Base-by-base conservation (phyloP, 2,888 invertebrate species). In the Athalia circularis region DNA sequence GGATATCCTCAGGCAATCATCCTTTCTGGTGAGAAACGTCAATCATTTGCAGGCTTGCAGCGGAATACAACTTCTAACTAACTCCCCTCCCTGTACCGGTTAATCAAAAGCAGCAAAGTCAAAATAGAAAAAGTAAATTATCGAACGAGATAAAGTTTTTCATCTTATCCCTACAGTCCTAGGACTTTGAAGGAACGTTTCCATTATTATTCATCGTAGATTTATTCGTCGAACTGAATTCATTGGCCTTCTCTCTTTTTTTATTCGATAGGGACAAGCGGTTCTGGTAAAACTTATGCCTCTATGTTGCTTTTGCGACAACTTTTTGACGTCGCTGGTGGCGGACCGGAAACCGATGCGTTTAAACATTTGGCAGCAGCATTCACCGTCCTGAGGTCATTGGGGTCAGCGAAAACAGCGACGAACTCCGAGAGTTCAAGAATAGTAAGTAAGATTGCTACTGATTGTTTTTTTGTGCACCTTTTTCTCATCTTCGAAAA, bases 1-100 rank as follows among this genome's bases (percentile, higher is more conserved):
- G 98, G 98, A 84, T 98, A 97, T 91, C 98, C 98, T 79, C 98
- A 98, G 91, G 97, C 98, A 84, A 96, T 98, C 87, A 97, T 98
- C 83, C 93, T 98, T 78, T 98, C 96, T 82, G 97, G 97, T 93
- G 91, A 86, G 82, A 80, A 78, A 78, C 67, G 13, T 78, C 4
- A 68, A 9, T 8, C 43, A 13, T 52, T 48, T 8, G 4, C 6
- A 67, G 8, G 8, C 50, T 48, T 8, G n/a, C 43, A 45, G 5
- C n/a, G 45, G 43, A 15, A 43, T 29, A n/a, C 11, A 50, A 11
- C 11, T 65, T 75, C 7, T 29, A 70, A 43, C 48, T 57, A 50
- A 61, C 29, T 62, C 11, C 13, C n/a, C 45, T 13, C 4, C 13
- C 48, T 48, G 11, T 47, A 48, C 45, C 43, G 29, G 29, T 29